Evolutionary conservation across 1,140 invertebrate genomes (phyloP), one percentile per base, ranked within the genome.

Genomic region (Ceratoteleas bidentatus): DNA sequence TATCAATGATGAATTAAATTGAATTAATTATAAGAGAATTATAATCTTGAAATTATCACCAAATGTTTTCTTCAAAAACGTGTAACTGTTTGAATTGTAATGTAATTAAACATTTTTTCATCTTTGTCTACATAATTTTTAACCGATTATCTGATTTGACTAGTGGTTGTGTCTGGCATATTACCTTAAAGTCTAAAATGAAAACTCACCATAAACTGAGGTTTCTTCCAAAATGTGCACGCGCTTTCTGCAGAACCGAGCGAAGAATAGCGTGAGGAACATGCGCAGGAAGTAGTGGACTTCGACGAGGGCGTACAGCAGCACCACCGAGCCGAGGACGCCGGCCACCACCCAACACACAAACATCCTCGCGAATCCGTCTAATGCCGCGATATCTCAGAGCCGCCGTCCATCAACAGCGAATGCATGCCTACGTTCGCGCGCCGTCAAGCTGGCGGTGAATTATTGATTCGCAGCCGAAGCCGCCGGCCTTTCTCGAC

Each of bases 271-370:
- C 53, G 93, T 93, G 47, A 94, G 84, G 75, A 93, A 92, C 88
- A 94, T 94, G 80, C 95, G 91, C 75, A 94, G 83, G 87, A 95
- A 95, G 86, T 95, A 95, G 83, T 95, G 93, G 10, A 95, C 85
- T 84, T 95, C 95, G 43, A 95, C 85, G 49, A 93, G 88, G 14
- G 90, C 88, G 85, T 95, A 94, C 2, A 94, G 85, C 0, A 93
- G 66, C 45, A 94, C 87, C 6, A 95, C 56, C 9, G 90, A 84
- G 6, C 89, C 87, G 38, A 93, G 86, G 13, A 90, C 73, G 33
- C 91, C 92, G 43, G 88, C 89, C 32, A 92, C 58, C 16, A 92
- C 77, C 89, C 92, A 92, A 64, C 92, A 93, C 13, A 86, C 83
- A 57, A 90, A 81, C 90, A 88, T 90, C 24, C 13, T 50, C 13